phyloP scores from a whole-genome alignment of 2,113 vertebrate species.

The Phaethon lepturus region DNA sequence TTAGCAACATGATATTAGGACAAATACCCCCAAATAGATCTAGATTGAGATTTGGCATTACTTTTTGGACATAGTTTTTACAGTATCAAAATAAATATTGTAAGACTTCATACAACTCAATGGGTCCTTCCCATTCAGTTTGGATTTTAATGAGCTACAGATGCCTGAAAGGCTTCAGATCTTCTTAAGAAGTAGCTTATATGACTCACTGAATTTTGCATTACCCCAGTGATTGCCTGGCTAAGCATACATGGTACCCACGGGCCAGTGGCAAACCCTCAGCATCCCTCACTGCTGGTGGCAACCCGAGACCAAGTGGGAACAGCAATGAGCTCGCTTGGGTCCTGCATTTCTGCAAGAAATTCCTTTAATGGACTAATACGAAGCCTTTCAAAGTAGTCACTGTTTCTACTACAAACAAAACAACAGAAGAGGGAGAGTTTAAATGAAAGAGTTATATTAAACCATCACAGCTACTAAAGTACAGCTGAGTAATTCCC shows the following conservation, averaged over 20 bases:
- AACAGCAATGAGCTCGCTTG: not conserved
- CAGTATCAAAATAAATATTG: not conserved
- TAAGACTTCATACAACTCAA: not conserved
- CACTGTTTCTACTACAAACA: not conserved
- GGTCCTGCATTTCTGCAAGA: not conserved
- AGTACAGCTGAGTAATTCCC: not conserved
- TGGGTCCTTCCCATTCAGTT: not conserved
- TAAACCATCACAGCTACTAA: not conserved
- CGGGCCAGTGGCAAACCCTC: not conserved
- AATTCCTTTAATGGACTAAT: not conserved
- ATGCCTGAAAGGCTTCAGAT: not conserved
- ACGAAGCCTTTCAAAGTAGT: not conserved
- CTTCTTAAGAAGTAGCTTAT: not conserved
- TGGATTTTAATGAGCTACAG: conserved; percentile 31
- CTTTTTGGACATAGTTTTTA: not conserved
- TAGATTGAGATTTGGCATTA: not conserved
- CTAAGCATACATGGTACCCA: not conserved
- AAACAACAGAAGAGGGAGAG: not conserved
- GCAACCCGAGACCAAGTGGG: not conserved
- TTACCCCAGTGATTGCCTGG: not conserved
- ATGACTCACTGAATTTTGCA: conserved; percentile 41
- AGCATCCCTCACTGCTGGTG: not conserved
- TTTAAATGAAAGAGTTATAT: not conserved
- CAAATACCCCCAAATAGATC: not conserved
- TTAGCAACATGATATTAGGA: not conserved